Percentiles rank a stretch among this genome's conserved stretches.
phyloP scores from a whole-genome alignment of 2,797 vertebrate genomes.

The Mareca strepera region DNA sequence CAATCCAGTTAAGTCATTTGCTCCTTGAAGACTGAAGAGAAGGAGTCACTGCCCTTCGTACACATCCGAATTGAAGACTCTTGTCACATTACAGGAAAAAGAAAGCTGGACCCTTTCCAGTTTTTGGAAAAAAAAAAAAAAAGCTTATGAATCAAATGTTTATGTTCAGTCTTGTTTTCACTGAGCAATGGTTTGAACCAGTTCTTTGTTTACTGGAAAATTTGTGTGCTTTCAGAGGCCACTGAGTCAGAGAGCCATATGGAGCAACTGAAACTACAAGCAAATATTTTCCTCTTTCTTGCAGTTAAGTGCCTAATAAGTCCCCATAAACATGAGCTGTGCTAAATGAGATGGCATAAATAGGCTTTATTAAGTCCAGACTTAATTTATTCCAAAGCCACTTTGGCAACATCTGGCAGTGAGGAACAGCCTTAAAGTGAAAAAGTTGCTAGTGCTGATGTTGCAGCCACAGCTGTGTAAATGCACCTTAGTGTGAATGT shows the following conservation, averaged over 20 bases:
- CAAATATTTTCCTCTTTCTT: slow-evolving; percentile 57
- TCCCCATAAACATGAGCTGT: slow-evolving; percentile 37
- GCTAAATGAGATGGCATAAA: slow-evolving; percentile 37
- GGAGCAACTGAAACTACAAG: slow-evolving; percentile 25
- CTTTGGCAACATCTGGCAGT: neutral
- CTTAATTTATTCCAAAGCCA: neutral
- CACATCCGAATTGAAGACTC: neutral
- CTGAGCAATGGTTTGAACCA: slow-evolving; percentile 15
- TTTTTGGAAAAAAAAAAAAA: neutral
- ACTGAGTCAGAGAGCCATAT: slow-evolving; percentile 30
- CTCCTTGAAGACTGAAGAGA: neutral
- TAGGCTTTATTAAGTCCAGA: slow-evolving; percentile 28
- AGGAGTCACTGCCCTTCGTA: neutral
- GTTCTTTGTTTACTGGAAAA: slow-evolving; percentile 61
- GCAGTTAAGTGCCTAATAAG: slow-evolving; percentile 52
- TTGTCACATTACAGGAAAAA: neutral
- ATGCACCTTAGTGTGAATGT: rapidly evolving
- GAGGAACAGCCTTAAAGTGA: neutral
- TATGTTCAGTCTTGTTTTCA: neutral
- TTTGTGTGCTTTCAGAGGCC: slow-evolving; percentile 40
- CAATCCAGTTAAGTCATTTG: neutral
- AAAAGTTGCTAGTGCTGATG: neutral
- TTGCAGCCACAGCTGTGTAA: neutral
- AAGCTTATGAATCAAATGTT: slow-evolving; percentile 11
- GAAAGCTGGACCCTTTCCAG: neutral